Base-by-base conservation (phyloP, 2,113 vertebrate genomes). In the Phylloscopus trochiloides region DNA sequence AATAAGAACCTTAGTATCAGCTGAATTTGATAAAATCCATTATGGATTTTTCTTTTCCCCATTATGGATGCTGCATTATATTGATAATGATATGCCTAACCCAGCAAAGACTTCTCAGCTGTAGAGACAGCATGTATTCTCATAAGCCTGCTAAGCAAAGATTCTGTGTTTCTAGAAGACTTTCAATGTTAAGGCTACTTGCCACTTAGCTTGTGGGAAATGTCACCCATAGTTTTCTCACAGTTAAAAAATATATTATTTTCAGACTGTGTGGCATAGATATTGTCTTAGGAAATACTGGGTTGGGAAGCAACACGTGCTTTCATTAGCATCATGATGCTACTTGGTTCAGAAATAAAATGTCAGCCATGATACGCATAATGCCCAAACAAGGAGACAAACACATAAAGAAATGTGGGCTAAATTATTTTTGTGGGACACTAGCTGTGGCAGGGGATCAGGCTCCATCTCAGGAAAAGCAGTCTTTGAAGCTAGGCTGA, bases 391-490 rank as follows among this genome's bases (percentile, higher is more conserved):
- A 90, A 78, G 93, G 88, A 96, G 68, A 88, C 9, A 73, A 79
- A 95, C 63, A 77, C 22, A 57, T 91, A 9, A 51, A 90, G 70
- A 85, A 47, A 61, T 62, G 81, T 4, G 12, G 22, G 34, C 58
- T 90, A 91, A 95, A 70, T 83, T 96, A 90, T 90, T 96, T 95
- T 70, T 96, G 48, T 85, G 77, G 62, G 86, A 85, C 93, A 92
- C 48, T 78, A 90, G 43, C 83, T 94, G 80, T 52, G 68, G 61
- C 48, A 91, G 34, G 36, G 29, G 31, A 79, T 72, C 24, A 87
- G 87, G 95, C 18, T 45, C 76, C 68, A 54, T 58, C 68, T 90
- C 58, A 25, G n/a, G 67, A 87, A 70, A 97, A 93, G 79, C 4
- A 79, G 52, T 48, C 65, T 92, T 85, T 73, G 43, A 94, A 93